Base-by-base conservation (phyloP, 2,797 vertebrate species). In the Cyclura pinguis region DNA sequence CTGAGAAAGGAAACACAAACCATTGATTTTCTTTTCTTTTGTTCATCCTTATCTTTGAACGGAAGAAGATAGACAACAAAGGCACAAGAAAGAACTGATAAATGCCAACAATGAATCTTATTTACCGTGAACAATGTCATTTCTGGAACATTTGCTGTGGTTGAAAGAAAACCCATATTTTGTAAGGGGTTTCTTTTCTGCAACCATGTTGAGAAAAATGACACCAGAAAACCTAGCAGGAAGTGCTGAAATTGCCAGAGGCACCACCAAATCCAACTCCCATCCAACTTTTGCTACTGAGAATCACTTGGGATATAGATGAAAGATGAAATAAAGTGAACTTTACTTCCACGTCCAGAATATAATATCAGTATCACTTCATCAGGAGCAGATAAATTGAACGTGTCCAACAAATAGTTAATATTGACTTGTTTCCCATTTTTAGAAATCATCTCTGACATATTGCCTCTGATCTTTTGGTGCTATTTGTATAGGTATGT, bases 381-480 rank as follows among this genome's bases (percentile, higher is more conserved):
- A 80, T 72, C 47, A 42, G 80, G 35, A 91, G 47, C 74, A 80
- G 87, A 80, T 84, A 80, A 59, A 84, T 78, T 80, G 80, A 88
- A 90, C 12, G 67, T 80, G 88, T 57, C 18, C 64, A 85, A 59
- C 12, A 47, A 47, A 47, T 4, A 32, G 27, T 86, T 81, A 32
- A 81, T 88, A 84, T 83, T 78, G 59, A 47, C 35, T 84, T 69
- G n/a, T 57, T 77, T n/a, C 57, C 64, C 13, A 32, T 50, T 52
- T 52, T 52, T 52, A 52, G 52, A 52, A 52, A 52, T 52, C 52
- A 8, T 55, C 47, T 67, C 24, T 18, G 59, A 67, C 24, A 42
- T 35, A 69, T 8, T 84, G 59, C 38, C 84, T 72, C 14, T 59
- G 62, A 84, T 78, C 47, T 35, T 14, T 59, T 1, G 38, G 32